A percentile compares a stretch with the other conserved stretches of the same genome.
These are phyloP conservation scores for Pan paniscus DNA, from an alignment of 2,113 vertebrate species.

Conservation along the genomic window DNA sequence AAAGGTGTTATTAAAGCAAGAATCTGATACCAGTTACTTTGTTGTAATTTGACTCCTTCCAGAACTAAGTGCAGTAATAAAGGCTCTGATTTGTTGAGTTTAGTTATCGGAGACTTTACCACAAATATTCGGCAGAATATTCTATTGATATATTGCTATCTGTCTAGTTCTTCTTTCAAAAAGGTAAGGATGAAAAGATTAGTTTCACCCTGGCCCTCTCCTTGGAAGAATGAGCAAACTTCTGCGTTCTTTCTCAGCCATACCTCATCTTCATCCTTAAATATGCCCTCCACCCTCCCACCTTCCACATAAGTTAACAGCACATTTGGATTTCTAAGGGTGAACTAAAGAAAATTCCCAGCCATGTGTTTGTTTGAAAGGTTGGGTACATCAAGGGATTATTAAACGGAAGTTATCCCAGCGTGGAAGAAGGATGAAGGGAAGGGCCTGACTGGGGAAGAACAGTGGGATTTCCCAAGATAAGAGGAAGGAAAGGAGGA, in stretches of 20 bases:
- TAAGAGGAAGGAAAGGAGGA: neutral
- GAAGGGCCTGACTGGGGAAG: neutral
- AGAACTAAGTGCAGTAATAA: neutral
- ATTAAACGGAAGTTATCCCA: neutral
- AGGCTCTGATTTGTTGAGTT: neutral
- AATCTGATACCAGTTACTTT: neutral
- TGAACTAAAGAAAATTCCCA: neutral
- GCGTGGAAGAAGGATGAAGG: neutral
- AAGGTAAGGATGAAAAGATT: neutral
- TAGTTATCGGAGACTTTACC: neutral
- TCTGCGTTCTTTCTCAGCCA: neutral
- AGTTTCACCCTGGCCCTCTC: neutral
- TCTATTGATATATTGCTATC: neutral
- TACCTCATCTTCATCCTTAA: neutral
- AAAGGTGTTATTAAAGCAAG: neutral
- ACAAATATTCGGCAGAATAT: conserved; percentile 11
- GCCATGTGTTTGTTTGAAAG: neutral
- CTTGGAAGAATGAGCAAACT: neutral
- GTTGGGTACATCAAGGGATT: neutral
- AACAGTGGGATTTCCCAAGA: neutral
- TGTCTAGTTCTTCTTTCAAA: neutral
- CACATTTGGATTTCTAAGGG: neutral
- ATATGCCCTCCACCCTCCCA: neutral
- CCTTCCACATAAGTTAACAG: neutral
- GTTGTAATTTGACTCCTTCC: neutral